Evolutionary conservation across 2,888 invertebrate species (phyloP).

Genomic region (Nephrotoma appendiculata): DNA sequence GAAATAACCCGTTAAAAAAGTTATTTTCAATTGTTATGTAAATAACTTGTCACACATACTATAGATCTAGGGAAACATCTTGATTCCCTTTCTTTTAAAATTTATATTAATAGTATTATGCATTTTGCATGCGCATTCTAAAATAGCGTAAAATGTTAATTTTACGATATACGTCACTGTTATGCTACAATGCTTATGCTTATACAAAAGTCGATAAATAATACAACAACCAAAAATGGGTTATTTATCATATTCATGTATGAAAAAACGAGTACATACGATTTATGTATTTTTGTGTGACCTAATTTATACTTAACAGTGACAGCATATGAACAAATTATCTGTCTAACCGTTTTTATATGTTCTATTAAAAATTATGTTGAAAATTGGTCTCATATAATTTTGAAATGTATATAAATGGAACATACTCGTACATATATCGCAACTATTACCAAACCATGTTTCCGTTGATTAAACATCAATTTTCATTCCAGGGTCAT

Average conservation of each 20-base stretch:
- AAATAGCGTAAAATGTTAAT: not conserved
- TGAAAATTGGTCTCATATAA: not conserved
- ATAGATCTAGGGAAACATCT: not conserved
- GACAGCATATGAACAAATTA: not conserved
- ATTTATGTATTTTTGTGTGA: not conserved
- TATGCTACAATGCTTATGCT: not conserved
- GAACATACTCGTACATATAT: not conserved
- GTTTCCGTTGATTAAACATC: not conserved
- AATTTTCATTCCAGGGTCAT: not conserved
- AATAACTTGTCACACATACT: not conserved
- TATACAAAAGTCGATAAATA: not conserved
- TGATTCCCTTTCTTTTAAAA: not conserved
- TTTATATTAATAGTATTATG: not conserved
- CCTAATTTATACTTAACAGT: not conserved
- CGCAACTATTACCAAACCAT: not conserved
- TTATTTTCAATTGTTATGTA: not conserved
- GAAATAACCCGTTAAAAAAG: too few relatives aligned
- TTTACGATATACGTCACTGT: not conserved
- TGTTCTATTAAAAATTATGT: not conserved
- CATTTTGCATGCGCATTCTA: not conserved
- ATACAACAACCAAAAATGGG: not conserved
- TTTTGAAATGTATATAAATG: not conserved
- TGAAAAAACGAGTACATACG: not conserved
- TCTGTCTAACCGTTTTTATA: not conserved
- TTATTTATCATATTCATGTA: not conserved